A percentile compares a stretch with the other conserved stretches of the same genome.
phyloP scores from a whole-genome alignment of 2,113 vertebrate genomes.

The Ardeotis arabs region DNA sequence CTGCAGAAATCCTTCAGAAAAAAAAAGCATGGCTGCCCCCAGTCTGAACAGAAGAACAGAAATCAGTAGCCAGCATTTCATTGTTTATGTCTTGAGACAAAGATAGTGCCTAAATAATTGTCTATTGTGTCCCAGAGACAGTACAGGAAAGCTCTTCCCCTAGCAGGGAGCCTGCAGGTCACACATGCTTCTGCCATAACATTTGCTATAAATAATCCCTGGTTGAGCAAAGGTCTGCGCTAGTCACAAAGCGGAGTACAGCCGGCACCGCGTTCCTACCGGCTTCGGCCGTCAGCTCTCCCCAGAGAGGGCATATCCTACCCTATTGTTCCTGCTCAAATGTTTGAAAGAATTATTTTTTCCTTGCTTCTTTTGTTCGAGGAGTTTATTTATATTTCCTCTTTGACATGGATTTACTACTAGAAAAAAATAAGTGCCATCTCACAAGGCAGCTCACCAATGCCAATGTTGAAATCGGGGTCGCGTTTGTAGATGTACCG shows the following conservation, averaged over 20 bases:
- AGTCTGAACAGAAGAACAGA: not conserved
- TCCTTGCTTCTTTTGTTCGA: constrained; percentile 64
- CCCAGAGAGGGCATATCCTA: constrained; percentile 58
- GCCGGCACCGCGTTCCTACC: constrained; percentile 14
- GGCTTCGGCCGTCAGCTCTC: constrained; percentile 41
- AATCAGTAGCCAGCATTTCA: not conserved
- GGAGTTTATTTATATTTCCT: constrained; percentile 65
- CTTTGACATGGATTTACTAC: constrained; percentile 47
- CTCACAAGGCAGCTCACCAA: not conserved
- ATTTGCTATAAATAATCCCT: constrained; percentile 39
- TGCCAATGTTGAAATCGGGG: not conserved
- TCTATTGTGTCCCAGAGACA: constrained; percentile 65
- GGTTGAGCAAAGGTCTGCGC: constrained; percentile 8
- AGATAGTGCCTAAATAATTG: constrained; percentile 47
- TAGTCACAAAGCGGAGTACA: not conserved
- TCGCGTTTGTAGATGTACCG: not conserved
- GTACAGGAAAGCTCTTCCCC: constrained; percentile 66
- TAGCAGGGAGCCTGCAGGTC: constrained; percentile 9
- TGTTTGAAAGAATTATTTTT: constrained; percentile 73
- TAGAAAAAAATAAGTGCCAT: not conserved
- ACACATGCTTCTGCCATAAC: constrained; percentile 66
- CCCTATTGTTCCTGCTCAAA: constrained; percentile 68
- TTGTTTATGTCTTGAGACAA: constrained; percentile 45
- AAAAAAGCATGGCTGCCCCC: rapidly evolving
- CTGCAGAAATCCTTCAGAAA: not conserved